These are phyloP conservation scores for Spodoptera frugiperda DNA, from an alignment of 1,140 invertebrate species.

Conservation along the genomic window DNA sequence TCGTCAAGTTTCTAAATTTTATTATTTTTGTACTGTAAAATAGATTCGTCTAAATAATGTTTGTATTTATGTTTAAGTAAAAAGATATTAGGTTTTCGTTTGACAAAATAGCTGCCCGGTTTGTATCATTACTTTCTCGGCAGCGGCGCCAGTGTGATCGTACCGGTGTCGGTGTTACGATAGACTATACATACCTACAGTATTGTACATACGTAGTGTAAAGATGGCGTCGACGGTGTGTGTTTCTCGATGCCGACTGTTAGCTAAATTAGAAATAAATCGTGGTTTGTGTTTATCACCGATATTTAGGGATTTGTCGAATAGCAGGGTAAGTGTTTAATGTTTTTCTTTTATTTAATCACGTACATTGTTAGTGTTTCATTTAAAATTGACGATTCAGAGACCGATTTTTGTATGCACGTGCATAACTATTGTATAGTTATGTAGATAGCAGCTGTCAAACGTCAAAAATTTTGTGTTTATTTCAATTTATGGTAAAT, in stretches of 20 bases:
- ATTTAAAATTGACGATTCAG: slow-evolving; percentile 68
- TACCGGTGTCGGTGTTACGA: slow-evolving; percentile 54
- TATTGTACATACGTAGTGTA: slow-evolving; percentile 76
- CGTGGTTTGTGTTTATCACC: slow-evolving; percentile 85
- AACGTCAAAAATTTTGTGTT: slow-evolving; percentile 70
- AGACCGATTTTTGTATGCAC: slow-evolving; percentile 53
- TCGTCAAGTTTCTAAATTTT: background rate
- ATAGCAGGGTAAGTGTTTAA: slow-evolving; percentile 81
- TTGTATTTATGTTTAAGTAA: background rate
- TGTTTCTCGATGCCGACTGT: slow-evolving; percentile 84
- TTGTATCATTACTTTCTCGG: slow-evolving; percentile 50
- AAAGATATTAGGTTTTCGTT: background rate
- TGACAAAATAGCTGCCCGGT: slow-evolving; percentile 34
- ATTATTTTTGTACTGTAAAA: background rate
- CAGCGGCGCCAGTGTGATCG: slow-evolving; percentile 61
- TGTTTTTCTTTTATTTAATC: slow-evolving; percentile 49
- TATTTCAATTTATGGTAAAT: slow-evolving; percentile 52
- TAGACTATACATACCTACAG: slow-evolving; percentile 56
- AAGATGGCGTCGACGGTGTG: slow-evolving; percentile 86
- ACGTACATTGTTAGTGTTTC: slow-evolving; percentile 62
- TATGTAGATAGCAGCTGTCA: slow-evolving; percentile 75
- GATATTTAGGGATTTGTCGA: slow-evolving; percentile 82
- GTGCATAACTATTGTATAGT: slow-evolving; percentile 58
- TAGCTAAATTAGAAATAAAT: slow-evolving; percentile 86
- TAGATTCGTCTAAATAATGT: too few relatives aligned